phyloP scores from a whole-genome alignment of 2,888 invertebrate species.

The Bombylius major region DNA sequence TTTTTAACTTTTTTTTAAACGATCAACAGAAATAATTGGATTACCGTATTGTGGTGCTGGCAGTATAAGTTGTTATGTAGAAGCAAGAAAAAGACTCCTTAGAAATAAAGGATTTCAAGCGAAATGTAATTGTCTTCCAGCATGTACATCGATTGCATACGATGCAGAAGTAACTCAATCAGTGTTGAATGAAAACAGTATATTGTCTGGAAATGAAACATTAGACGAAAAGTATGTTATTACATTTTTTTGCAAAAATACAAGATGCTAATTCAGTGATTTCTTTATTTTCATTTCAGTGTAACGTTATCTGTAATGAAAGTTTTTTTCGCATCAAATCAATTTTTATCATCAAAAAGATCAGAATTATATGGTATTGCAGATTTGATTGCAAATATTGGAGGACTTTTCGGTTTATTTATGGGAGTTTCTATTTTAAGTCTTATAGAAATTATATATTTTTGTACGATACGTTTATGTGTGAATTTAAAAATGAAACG shows the following conservation, averaged over 20 bases:
- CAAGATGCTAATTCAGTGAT: neutral
- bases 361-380: constrained; percentile 48
- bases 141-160: constrained; percentile 50
- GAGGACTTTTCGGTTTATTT: constrained; percentile 41
- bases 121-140: constrained; percentile 46
- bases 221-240: neutral
- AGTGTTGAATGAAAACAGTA: neutral
- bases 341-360: constrained; percentile 46
- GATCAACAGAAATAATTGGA: neutral
- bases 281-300: neutral
- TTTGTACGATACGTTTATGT: constrained; percentile 31
- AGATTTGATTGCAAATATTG: constrained; percentile 49
- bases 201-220: neutral
- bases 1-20: neutral
- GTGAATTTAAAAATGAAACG: constrained; percentile 28
- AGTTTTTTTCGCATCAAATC: constrained; percentile 26
- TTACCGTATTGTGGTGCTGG: neutral
- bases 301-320: neutral
- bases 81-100: neutral
- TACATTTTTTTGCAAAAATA: neutral
- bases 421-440: constrained; percentile 17
- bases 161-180: constrained; percentile 53
- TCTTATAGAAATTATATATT: constrained; percentile 37
- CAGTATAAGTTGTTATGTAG: neutral
- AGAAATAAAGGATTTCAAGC: constrained; percentile 1